Evolutionary conservation across 1,140 invertebrate genomes (phyloP).

Genomic region (Pantala flavescens): DNA sequence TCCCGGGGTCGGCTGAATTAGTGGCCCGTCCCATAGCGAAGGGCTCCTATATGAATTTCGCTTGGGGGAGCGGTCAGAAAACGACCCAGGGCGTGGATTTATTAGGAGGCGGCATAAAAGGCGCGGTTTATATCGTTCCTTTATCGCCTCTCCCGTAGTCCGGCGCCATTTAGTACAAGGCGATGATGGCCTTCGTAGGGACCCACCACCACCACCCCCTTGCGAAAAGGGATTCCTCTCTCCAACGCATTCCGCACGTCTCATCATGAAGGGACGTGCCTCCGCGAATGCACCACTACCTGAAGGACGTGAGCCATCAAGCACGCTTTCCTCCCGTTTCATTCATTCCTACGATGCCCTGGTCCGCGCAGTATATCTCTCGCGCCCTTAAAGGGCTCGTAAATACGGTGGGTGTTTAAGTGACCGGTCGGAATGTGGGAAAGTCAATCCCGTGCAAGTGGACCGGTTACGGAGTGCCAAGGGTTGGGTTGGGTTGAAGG

Average conservation of each 20-base stretch:
- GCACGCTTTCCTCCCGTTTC: background rate
- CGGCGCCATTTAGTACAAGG: slow-evolving; percentile 2
- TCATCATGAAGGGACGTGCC: background rate
- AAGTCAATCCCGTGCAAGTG: too few species aligned
- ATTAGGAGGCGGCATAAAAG: background rate
- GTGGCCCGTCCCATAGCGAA: background rate
- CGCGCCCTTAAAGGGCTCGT: too few species aligned
- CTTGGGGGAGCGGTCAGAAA: background rate
- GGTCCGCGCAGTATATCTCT: too few species aligned
- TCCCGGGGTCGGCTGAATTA: background rate
- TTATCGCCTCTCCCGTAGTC: background rate
- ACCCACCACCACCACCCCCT: too few species aligned
- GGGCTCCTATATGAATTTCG: background rate
- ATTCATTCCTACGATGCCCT: too few species aligned
- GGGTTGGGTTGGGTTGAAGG: too few species aligned
- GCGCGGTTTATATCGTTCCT: background rate
- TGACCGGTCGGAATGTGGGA: too few species aligned
- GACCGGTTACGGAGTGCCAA: too few species aligned
- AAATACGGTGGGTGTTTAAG: too few species aligned
- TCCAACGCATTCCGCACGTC: background rate
- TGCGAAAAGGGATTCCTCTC: background rate
- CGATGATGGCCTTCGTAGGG: background rate
- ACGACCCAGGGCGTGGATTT: background rate
- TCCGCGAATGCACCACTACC: background rate
- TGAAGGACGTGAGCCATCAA: background rate